These are phyloP conservation scores for Odontesthes bonariensis DNA, from an alignment of 2,113 vertebrate species.

Conservation along the genomic window DNA sequence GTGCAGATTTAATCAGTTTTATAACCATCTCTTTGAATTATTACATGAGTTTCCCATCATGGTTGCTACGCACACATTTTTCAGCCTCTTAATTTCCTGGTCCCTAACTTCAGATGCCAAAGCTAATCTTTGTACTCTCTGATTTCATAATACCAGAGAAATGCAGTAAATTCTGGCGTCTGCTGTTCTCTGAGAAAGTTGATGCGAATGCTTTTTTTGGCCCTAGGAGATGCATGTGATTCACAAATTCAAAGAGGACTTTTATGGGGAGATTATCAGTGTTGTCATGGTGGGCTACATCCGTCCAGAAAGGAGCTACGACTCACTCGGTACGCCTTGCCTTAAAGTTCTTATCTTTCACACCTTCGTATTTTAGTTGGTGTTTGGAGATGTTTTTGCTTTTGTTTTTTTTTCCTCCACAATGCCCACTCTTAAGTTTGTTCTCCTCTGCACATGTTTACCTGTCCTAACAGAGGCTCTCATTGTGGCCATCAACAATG, in stretches of 20 bases:
- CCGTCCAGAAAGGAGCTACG: conserved; percentile 92
- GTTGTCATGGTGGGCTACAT: conserved; percentile 94
- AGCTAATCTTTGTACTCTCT: not conserved
- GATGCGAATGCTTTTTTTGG: not conserved
- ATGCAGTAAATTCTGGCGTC: not conserved
- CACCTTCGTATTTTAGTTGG: not conserved
- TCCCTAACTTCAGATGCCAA: too few species aligned
- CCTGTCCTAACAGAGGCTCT: conserved; percentile 85
- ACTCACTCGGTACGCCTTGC: conserved; percentile 87
- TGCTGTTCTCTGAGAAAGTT: not conserved
- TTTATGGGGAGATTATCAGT: conserved; percentile 93
- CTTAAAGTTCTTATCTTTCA: not conserved
- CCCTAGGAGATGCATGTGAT: conserved; percentile 95
- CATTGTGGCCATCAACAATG: conserved; percentile 90
- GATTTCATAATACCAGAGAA: not conserved
- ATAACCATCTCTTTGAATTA: not conserved
- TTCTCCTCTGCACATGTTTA: not conserved
- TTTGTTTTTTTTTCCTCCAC: not conserved
- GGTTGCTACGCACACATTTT: too few species aligned
- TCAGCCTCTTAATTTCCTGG: too few species aligned
- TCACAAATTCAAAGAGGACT: conserved; percentile 94
- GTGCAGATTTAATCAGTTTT: too few species aligned
- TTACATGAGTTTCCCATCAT: too few species aligned
- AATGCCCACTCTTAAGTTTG: not conserved
- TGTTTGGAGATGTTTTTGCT: not conserved